Base-by-base conservation (phyloP, 2,113 vertebrate species). In the Podocnemis expansa region DNA sequence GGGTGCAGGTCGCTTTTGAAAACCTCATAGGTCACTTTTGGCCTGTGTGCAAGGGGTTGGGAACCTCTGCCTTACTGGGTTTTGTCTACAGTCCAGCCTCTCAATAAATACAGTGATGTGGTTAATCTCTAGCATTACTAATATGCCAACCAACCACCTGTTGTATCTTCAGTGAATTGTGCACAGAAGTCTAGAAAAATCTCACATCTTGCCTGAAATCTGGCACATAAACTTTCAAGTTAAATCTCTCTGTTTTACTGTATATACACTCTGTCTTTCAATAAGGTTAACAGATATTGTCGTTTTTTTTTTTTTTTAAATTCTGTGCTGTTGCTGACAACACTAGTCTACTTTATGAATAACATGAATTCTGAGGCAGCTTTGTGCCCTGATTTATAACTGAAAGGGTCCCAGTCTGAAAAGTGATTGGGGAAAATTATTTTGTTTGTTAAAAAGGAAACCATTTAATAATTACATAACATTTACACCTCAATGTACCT, bases 211-310 rank as follows among this genome's bases (percentile, higher is more conserved):
- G 83, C 17, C 56, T 2, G 25, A 95, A 96, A 93, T 91, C 55
- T 93, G 91, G 89, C 67, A 70, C 94, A 88, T 86, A 86, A 81
- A 70, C 95, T 95, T 84, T 88, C 94, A 89, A 73, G 67, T 76
- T 90, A 85, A 80, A 95, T 80, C 29, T 31, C 29, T 79, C 0
- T 0, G 70, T 96, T 93, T 83, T 86, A 45, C 52, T 14, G 3
- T 78, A 52, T 47, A 22, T n/a, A 24, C 52, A n/a, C 41, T 22
- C 45, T 91, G 82, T 85, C 34, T 86, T 10, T 34, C 51, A 19
- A 76, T 80, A 86, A 86, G 94, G 88, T 81, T 80, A 95, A 58
- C 55, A 55, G 34, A 84, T 91, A 25, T 84, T 73, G 54, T 88
- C 27, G 43, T 29, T 52, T 27, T 43, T 43, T 43, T 27, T 7